Conservation (phyloP, 2,113 vertebrate genomes). For the Dermatemys mawii region DNA sequence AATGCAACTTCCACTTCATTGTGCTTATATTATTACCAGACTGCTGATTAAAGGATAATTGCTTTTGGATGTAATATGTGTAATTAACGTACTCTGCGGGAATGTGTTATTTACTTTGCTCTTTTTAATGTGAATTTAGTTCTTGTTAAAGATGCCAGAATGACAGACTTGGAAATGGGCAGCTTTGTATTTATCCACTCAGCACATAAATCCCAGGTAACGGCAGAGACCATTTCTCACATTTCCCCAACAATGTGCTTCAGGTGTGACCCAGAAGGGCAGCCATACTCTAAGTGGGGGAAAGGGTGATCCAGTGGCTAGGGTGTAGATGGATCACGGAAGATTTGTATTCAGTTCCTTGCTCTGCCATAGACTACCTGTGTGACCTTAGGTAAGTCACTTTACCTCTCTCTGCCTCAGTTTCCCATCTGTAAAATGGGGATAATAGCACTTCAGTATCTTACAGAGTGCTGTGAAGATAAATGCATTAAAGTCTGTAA, state of each 20-base stretch:
- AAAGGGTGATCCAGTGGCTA: rapidly evolving
- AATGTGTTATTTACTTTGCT: slow-evolving; percentile 48
- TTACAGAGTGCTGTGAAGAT: neutral
- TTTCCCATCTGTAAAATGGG: neutral
- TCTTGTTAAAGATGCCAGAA: slow-evolving; percentile 27
- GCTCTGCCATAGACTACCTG: neutral
- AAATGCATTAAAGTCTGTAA: neutral
- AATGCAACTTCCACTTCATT: neutral
- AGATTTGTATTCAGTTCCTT: neutral
- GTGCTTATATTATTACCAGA: slow-evolving; percentile 4
- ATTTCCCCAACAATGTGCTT: neutral
- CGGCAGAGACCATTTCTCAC: neutral
- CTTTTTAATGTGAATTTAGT: neutral
- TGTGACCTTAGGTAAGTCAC: neutral
- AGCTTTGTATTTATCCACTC: neutral
- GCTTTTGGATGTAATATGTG: slow-evolving; percentile 41
- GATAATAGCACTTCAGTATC: neutral
- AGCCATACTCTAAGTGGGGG: neutral
- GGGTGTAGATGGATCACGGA: neutral
- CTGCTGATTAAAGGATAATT: slow-evolving; percentile 69
- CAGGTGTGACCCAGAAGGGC: neutral
- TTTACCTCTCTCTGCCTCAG: neutral
- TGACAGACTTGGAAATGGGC: neutral
- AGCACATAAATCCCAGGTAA: neutral
- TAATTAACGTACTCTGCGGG: slow-evolving; percentile 56